Conservation (phyloP, 2,888 invertebrate species). For the Rhaphigaster nebulosa region DNA sequence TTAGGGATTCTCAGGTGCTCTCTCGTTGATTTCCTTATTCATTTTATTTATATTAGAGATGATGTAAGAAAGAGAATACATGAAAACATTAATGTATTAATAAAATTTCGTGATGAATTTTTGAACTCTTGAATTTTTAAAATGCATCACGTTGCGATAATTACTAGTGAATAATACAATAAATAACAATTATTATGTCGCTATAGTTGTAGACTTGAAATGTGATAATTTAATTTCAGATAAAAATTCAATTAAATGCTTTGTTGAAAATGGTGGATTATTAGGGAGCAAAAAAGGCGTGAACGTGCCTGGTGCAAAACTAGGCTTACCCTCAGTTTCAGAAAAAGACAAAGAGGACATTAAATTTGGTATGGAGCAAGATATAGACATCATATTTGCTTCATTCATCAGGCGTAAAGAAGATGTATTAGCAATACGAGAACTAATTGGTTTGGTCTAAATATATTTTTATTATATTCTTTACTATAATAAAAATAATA, state of each 20-base stretch:
- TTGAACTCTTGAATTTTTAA: too few species aligned
- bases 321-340: slow-evolving; percentile 96
- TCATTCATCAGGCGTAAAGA: slow-evolving; percentile 95
- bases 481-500: not conserved
- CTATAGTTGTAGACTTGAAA: not conserved
- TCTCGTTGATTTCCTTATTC: too few species aligned
- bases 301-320: slow-evolving; percentile 94
- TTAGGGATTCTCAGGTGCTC: too few species aligned
- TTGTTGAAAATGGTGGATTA: slow-evolving; percentile 94
- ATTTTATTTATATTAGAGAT: too few species aligned
- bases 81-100: too few species aligned
- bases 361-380: slow-evolving; percentile 90
- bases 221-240: slow-evolving; percentile 68
- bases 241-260: slow-evolving; percentile 77
- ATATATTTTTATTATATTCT: not conserved
- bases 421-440: slow-evolving; percentile 87
- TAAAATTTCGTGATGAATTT: too few species aligned
- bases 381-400: slow-evolving; percentile 96
- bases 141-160: too few species aligned
- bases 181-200: not conserved
- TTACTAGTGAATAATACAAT: too few species aligned
- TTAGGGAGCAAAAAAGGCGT: slow-evolving; percentile 96
- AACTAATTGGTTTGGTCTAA: slow-evolving; percentile 75
- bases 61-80: too few species aligned
- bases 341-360: slow-evolving; percentile 95